Conservation (phyloP, 2,888 invertebrate genomes). For the Tiliacea aurago region DNA sequence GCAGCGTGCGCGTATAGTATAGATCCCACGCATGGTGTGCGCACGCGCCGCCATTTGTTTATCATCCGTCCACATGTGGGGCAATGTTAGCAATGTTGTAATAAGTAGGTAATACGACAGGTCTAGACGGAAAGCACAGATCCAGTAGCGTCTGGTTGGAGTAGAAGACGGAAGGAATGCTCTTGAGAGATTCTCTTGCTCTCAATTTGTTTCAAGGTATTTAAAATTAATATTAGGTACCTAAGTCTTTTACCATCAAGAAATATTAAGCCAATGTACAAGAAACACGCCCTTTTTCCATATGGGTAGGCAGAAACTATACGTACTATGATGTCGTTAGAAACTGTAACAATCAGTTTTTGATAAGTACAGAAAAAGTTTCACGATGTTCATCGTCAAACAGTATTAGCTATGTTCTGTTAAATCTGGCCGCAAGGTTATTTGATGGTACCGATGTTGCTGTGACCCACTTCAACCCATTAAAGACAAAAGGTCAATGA, state of each 20-base stretch:
- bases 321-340: neutral
- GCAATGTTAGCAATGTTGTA: constrained; percentile 37
- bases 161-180: neutral
- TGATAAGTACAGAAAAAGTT: neutral
- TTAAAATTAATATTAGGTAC: neutral
- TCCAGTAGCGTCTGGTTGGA: neutral
- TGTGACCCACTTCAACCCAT: constrained; percentile 40
- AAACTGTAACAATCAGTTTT: neutral
- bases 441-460: constrained; percentile 16
- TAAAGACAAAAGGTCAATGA: constrained; percentile 30
- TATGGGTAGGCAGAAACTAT: neutral
- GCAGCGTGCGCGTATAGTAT: constrained; percentile 42
- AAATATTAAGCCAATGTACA: neutral
- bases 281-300: neutral
- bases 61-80: constrained; percentile 35
- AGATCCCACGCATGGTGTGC: constrained; percentile 38
- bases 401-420: constrained; percentile 7
- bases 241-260: neutral
- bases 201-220: neutral
- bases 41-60: constrained; percentile 57
- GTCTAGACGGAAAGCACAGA: constrained; percentile 6
- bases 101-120: neutral
- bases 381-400: neutral
- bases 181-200: neutral
- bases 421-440: constrained; percentile 47